Evolutionary conservation across 2,113 vertebrate species (phyloP).

Genomic region (Empidonax traillii): DNA sequence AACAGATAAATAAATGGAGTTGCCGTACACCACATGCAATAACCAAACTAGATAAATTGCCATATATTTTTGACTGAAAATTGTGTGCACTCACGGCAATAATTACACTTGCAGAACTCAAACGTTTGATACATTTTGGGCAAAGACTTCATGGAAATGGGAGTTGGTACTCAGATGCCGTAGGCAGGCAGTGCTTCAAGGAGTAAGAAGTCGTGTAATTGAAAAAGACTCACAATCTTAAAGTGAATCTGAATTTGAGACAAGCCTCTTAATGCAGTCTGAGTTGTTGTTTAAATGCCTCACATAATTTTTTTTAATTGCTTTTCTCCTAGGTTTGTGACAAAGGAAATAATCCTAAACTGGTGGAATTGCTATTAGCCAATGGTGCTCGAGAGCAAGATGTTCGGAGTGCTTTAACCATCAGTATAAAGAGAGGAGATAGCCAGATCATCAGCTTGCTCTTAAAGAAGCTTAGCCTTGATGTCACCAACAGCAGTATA

Average conservation of each 20-base stretch:
- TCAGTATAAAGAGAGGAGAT: constrained; percentile 83
- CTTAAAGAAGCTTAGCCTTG: constrained; percentile 86
- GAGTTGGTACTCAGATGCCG: neutral
- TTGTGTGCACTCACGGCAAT: neutral
- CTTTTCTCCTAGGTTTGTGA: constrained; percentile 81
- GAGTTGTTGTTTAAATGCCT: neutral
- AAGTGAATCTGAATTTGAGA: neutral
- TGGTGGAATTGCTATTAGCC: constrained; percentile 88
- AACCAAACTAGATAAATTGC: neutral
- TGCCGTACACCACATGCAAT: neutral
- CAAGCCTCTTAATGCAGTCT: neutral
- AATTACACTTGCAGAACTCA: neutral
- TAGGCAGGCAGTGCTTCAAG: neutral
- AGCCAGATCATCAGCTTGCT: constrained; percentile 84
- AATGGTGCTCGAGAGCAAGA: constrained; percentile 87
- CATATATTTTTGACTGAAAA: neutral
- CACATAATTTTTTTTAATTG: neutral
- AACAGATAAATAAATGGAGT: neutral
- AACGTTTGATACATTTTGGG: neutral
- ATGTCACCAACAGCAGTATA: constrained; percentile 86
- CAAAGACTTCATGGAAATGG: neutral
- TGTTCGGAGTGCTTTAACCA: constrained; percentile 80
- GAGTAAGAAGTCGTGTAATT: neutral
- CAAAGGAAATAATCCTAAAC: constrained; percentile 80
- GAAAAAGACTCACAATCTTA: neutral